Conservation (phyloP, 2,113 vertebrate genomes). For the Macroglossus sobrinus region DNA sequence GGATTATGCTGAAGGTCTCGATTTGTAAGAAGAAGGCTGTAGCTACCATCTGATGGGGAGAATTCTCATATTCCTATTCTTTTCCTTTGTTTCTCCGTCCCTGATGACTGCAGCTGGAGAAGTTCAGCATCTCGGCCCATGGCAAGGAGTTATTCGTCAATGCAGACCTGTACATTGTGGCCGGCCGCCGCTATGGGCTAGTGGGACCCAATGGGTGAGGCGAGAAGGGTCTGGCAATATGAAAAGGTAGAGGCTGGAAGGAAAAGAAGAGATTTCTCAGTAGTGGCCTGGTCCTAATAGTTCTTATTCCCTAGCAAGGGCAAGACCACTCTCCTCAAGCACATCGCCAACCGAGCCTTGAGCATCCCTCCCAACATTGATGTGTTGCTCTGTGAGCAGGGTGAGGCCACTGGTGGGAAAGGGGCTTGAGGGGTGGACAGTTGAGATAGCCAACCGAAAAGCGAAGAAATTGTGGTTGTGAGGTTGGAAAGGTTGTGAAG, state of each 20-base stretch:
- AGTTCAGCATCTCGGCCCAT: slow-evolving; percentile 95
- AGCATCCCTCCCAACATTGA: slow-evolving; percentile 96
- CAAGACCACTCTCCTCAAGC: slow-evolving; percentile 94
- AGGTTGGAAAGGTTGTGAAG: neutral
- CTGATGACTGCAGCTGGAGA: slow-evolving; percentile 85
- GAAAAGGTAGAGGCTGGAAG: neutral
- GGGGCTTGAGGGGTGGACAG: neutral
- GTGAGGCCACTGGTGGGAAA: slow-evolving; percentile 69
- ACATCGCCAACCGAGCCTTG: slow-evolving; percentile 92
- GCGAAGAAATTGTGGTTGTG: neutral
- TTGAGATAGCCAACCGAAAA: neutral
- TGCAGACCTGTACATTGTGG: slow-evolving; percentile 92
- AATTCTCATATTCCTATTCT: neutral
- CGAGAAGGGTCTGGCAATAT: neutral
- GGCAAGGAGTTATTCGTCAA: slow-evolving; percentile 96
- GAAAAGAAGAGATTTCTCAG: too few species aligned
- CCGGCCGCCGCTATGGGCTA: slow-evolving; percentile 92
- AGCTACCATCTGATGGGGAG: neutral
- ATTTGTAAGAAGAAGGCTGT: neutral
- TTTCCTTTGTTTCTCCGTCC: neutral
- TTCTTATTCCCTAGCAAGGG: slow-evolving; percentile 86
- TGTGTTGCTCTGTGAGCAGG: slow-evolving; percentile 94
- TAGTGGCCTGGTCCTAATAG: neutral
- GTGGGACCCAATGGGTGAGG: slow-evolving; percentile 95
- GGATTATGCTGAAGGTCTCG: rapidly evolving